phyloP scores from a whole-genome alignment of 2,888 invertebrate genomes.

The Nyleta sp. region DNA sequence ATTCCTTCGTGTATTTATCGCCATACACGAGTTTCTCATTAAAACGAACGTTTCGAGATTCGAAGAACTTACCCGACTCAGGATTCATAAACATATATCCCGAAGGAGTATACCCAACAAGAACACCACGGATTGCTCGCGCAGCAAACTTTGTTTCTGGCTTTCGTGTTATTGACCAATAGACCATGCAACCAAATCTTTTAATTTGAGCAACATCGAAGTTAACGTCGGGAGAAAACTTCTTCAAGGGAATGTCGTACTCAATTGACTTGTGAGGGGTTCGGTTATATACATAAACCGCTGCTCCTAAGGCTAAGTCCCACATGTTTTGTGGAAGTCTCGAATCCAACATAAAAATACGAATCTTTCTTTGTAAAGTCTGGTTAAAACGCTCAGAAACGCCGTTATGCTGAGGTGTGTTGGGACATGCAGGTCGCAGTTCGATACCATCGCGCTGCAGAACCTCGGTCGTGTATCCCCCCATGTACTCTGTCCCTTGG shows the following conservation, averaged over 20 bases:
- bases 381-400: constrained; percentile 56
- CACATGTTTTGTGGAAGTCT: constrained; percentile 59
- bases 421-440: neutral
- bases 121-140: constrained; percentile 44
- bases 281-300: constrained; percentile 64
- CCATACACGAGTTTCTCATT: constrained; percentile 67
- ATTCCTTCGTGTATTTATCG: constrained; percentile 47
- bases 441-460: constrained; percentile 17
- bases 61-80: constrained; percentile 52
- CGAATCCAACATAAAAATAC: constrained; percentile 41
- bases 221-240: constrained; percentile 46
- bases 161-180: constrained; percentile 56
- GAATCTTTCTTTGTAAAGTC: constrained; percentile 42
- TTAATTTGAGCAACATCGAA: constrained; percentile 52
- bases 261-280: constrained; percentile 58
- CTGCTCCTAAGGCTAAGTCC: constrained; percentile 62
- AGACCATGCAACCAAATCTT: constrained; percentile 56
- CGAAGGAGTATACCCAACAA: constrained; percentile 31
- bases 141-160: constrained; percentile 51
- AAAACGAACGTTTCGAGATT: constrained; percentile 65
- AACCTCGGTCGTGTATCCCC: constrained; percentile 19
- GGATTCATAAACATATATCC: constrained; percentile 63
- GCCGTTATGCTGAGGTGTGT: constrained; percentile 19
- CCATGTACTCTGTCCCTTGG: constrained; percentile 44
- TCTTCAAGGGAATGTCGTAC: constrained; percentile 43